A percentile compares a stretch with the other conserved stretches of the same genome.
These are phyloP conservation scores for Procapra przewalskii DNA, from an alignment of 2,113 vertebrate species.

Conservation along the genomic window DNA sequence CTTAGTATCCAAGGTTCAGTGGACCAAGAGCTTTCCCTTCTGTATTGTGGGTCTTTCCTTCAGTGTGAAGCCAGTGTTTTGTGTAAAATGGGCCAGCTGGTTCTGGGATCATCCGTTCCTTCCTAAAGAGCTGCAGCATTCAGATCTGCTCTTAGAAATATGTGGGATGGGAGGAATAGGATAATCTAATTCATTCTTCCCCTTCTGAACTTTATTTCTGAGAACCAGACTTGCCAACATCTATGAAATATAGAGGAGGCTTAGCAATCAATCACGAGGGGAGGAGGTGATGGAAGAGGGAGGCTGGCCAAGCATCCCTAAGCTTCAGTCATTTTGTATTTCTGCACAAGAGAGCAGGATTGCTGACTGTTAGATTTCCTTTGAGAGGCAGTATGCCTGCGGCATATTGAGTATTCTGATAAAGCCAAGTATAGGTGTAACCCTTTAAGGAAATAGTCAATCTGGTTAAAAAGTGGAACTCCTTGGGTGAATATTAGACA, in stretches of 20 bases:
- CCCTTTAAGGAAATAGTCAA: neutral
- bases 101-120: slow-evolving; percentile 59
- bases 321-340: slow-evolving; percentile 41
- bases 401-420: slow-evolving; percentile 1
- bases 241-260: slow-evolving; percentile 33
- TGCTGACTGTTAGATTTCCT: slow-evolving; percentile 36
- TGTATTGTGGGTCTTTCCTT: neutral
- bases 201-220: slow-evolving; percentile 64
- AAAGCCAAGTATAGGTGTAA: neutral
- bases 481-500: slow-evolving; percentile 4
- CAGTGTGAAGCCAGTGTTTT: slow-evolving; percentile 40
- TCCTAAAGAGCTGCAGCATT: slow-evolving; percentile 63
- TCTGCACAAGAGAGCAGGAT: neutral
- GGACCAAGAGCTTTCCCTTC: neutral
- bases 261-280: slow-evolving; percentile 40
- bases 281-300: neutral
- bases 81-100: slow-evolving; percentile 44
- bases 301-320: slow-evolving; percentile 48
- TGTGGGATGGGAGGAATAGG: neutral
- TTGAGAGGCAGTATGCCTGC: slow-evolving; percentile 1
- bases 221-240: slow-evolving; percentile 43
- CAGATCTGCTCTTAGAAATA: slow-evolving; percentile 51
- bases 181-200: neutral
- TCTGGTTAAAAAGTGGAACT: neutral
- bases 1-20: neutral